These are phyloP conservation scores for Cricetomys ansorgei DNA, from an alignment of 2,113 vertebrate genomes.

Conservation along the genomic window DNA sequence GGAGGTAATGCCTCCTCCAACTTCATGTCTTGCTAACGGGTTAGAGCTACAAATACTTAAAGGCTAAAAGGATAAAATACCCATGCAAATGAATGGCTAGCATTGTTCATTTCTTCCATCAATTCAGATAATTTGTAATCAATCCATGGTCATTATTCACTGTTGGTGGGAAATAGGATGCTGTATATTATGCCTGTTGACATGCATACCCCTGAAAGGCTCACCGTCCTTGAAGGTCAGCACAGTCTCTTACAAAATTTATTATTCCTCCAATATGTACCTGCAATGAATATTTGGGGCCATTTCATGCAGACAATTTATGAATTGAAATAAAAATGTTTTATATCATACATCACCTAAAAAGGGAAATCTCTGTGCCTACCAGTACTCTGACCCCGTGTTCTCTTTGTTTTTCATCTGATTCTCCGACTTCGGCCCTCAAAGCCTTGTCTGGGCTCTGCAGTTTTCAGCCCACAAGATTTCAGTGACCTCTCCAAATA, in stretches of 20 bases:
- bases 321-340: constrained; percentile 48
- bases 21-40: background rate
- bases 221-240: background rate
- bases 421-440: background rate
- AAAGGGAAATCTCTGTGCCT: background rate
- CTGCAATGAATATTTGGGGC: background rate
- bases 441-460: background rate
- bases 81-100: background rate
- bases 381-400: background rate
- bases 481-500: background rate
- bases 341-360: background rate
- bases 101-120: constrained; percentile 46
- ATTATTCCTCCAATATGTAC: background rate
- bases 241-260: constrained; percentile 15
- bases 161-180: constrained; percentile 33
- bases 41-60: background rate
- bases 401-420: background rate
- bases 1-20: background rate
- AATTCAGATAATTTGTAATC: constrained; percentile 41
- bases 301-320: constrained; percentile 41
- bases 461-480: background rate
- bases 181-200: background rate
- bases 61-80: constrained; percentile 26
- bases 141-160: constrained; percentile 29
- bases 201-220: background rate